Percentiles rank a stretch among this genome's conserved stretches.
These are phyloP conservation scores for Scrobipalpa atriplicella DNA, from an alignment of 2,888 invertebrate species.

Conservation along the genomic window DNA sequence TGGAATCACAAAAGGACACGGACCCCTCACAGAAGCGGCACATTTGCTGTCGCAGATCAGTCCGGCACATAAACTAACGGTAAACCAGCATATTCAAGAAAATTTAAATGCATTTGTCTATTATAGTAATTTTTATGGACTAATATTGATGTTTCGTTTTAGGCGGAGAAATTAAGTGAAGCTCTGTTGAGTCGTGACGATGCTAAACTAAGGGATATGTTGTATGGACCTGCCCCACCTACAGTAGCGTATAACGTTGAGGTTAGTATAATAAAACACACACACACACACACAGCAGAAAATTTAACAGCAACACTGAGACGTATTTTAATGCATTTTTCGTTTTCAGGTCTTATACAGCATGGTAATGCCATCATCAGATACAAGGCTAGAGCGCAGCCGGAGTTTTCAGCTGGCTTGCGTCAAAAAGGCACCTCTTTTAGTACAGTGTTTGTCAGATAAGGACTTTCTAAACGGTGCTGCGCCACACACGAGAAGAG, in stretches of 20 bases:
- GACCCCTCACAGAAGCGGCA: conserved; percentile 92
- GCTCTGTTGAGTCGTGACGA: conserved; percentile 72
- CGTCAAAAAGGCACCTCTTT: conserved; percentile 80
- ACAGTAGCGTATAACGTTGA: conserved; percentile 78
- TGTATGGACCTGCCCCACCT: conserved; percentile 75
- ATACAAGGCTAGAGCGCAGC: conserved; percentile 88
- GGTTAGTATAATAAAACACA: conserved; percentile 44
- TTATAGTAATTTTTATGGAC: not conserved
- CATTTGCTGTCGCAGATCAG: conserved; percentile 90
- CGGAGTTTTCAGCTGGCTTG: conserved; percentile 83
- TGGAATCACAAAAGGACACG: conserved; percentile 91
- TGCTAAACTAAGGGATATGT: conserved; percentile 69
- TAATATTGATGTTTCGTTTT: conserved; percentile 30
- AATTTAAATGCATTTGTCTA: not conserved
- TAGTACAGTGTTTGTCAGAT: conserved; percentile 75
- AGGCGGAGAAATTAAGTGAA: conserved; percentile 74
- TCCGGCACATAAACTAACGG: conserved; percentile 88
- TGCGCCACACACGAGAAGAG: conserved; percentile 81
- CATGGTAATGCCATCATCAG: conserved; percentile 94
- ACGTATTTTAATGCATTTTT: not conserved
- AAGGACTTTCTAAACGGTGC: conserved; percentile 75
- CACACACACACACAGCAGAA: not conserved
- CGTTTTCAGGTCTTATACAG: conserved; percentile 88
- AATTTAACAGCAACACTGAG: too few relatives aligned
- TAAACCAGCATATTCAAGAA: conserved; percentile 50